Evolutionary conservation across 2,113 vertebrate species (phyloP).

Genomic region (Dendrocopos noguchii): DNA sequence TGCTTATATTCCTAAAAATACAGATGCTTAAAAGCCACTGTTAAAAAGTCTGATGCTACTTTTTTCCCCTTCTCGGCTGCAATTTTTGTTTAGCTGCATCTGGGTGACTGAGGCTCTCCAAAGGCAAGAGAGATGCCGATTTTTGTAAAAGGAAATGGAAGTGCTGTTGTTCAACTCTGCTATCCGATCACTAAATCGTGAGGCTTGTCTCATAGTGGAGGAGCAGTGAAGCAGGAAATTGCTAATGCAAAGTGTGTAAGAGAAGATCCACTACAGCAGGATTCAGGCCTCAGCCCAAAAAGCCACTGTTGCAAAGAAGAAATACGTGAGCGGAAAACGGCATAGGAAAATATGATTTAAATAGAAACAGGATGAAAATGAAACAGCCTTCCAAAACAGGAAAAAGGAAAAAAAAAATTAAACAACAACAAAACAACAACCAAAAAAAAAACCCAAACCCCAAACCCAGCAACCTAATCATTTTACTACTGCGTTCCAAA

Average conservation of each 20-base stretch:
- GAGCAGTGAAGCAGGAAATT: constrained; percentile 79
- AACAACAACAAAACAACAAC: too few relatives aligned
- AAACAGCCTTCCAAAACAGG: not conserved
- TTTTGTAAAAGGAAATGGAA: constrained; percentile 71
- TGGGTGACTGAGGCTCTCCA: not conserved
- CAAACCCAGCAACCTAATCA: not conserved
- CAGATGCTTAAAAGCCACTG: not conserved
- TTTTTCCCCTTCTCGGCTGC: not conserved
- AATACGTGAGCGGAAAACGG: not conserved
- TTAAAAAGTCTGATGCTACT: not conserved
- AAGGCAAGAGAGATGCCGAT: constrained; percentile 52
- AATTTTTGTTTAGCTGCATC: constrained; percentile 11
- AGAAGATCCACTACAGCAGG: constrained; percentile 54
- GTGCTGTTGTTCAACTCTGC: constrained; percentile 61
- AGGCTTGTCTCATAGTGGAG: constrained; percentile 69
- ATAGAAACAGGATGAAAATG: not conserved
- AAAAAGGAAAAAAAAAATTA: not conserved
- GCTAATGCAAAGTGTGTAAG: constrained; percentile 65
- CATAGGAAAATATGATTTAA: not conserved
- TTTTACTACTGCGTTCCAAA: not conserved
- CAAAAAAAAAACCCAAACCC: not conserved
- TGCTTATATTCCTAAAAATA: not conserved
- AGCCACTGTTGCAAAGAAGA: constrained; percentile 23
- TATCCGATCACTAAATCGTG: constrained; percentile 63
- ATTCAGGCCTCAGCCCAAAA: constrained; percentile 35